A percentile compares a stretch with the other conserved stretches of the same genome.
phyloP scores from a whole-genome alignment of 2,888 invertebrate species.

The Coenonympha arcania region DNA sequence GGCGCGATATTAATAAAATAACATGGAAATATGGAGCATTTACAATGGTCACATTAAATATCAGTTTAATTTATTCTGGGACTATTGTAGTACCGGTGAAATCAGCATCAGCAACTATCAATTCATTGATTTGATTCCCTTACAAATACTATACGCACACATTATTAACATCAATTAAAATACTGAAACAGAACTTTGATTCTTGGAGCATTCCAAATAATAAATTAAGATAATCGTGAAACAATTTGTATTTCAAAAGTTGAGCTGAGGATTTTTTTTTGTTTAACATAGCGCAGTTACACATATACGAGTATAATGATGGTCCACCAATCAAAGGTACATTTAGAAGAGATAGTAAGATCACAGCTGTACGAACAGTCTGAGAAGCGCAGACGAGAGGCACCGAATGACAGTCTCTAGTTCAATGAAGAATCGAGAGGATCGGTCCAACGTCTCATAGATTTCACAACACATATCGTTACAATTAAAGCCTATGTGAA shows the following conservation, averaged over 20 bases:
- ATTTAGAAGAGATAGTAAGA: slow-evolving; percentile 41
- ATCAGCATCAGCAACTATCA: background rate
- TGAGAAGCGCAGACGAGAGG: slow-evolving; percentile 67
- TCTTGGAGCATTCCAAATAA: slow-evolving; percentile 20
- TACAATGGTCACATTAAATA: slow-evolving; percentile 6
- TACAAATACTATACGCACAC: too few species aligned
- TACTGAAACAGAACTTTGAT: slow-evolving; percentile 19
- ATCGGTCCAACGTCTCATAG: slow-evolving; percentile 61
- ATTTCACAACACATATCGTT: slow-evolving; percentile 75
- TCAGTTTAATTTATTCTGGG: slow-evolving; percentile 2
- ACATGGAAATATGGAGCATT: background rate
- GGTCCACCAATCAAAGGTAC: slow-evolving; percentile 44
- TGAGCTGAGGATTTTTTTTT: background rate
- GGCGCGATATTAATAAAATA: slow-evolving; percentile 1
- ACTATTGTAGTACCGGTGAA: background rate
- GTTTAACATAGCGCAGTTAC: slow-evolving; percentile 10
- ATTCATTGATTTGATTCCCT: background rate
- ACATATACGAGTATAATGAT: slow-evolving; percentile 26
- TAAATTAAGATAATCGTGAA: background rate
- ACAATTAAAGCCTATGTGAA: slow-evolving; percentile 72
- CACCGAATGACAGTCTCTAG: slow-evolving; percentile 71
- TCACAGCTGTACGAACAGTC: slow-evolving; percentile 47
- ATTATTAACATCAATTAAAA: slow-evolving; percentile 2
- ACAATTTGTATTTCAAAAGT: background rate
- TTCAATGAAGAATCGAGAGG: slow-evolving; percentile 57